Percentiles rank a stretch among this genome's conserved stretches.
These are phyloP conservation scores for Pandion haliaetus DNA, from an alignment of 2,113 vertebrate genomes.

Conservation along the genomic window DNA sequence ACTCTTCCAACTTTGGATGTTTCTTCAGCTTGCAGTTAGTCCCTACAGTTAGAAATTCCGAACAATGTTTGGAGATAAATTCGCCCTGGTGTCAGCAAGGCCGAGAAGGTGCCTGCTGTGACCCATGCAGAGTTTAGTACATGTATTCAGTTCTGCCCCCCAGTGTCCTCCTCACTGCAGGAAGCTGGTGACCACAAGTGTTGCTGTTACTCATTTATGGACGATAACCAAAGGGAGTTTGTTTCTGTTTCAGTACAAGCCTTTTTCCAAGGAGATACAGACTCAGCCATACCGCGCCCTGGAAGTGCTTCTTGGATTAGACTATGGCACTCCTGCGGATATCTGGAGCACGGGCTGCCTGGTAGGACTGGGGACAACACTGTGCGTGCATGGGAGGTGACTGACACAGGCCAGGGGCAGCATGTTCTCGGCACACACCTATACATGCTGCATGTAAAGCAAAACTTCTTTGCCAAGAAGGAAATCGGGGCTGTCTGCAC, in stretches of 20 bases:
- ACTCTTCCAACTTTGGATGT: rapidly evolving
- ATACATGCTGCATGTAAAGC: background rate
- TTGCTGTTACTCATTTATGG: background rate
- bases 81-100: background rate
- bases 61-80: background rate
- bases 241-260: slow-evolving; percentile 80
- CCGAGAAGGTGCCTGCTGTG: rapidly evolving
- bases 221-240: background rate
- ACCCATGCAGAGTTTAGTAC: rapidly evolving
- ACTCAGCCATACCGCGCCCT: slow-evolving; percentile 86
- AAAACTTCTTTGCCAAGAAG: background rate
- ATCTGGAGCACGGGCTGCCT: slow-evolving; percentile 88
- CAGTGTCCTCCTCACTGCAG: rapidly evolving
- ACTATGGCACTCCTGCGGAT: slow-evolving; percentile 82
- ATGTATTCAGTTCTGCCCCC: rapidly evolving
- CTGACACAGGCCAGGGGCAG: background rate
- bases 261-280: slow-evolving; percentile 87
- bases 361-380: slow-evolving; percentile 54
- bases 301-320: slow-evolving; percentile 84
- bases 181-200: background rate
- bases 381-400: background rate
- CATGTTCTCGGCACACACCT: background rate
- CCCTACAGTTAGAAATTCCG: background rate
- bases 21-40: background rate
- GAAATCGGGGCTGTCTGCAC: background rate